Evolutionary conservation across 2,113 vertebrate species (phyloP).

Genomic region (Toxotes jaculatrix): DNA sequence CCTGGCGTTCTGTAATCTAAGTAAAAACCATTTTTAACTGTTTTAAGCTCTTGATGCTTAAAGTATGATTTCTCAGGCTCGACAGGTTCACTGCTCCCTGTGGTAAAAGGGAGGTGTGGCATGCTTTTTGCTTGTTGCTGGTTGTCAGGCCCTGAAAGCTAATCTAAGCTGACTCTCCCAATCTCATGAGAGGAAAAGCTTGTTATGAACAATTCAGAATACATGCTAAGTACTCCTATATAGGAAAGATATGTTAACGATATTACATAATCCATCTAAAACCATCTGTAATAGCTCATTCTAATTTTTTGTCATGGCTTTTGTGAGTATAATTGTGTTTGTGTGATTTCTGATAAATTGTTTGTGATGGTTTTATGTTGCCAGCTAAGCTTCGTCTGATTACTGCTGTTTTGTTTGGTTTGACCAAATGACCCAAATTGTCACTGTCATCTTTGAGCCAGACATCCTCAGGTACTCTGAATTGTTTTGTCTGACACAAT

Average conservation of each 20-base stretch:
- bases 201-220: slow-evolving; percentile 52
- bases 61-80: slow-evolving; percentile 6
- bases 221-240: slow-evolving; percentile 5
- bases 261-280: not conserved
- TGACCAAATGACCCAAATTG: not conserved
- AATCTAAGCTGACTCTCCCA: slow-evolving; percentile 38
- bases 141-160: slow-evolving; percentile 73
- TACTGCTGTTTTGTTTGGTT: not conserved
- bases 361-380: not conserved
- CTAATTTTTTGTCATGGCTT: not conserved
- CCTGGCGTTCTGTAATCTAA: slow-evolving; percentile 10
- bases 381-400: not conserved
- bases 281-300: not conserved
- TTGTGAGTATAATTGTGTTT: not conserved
- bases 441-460: not conserved
- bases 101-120: slow-evolving; percentile 47
- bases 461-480: not conserved
- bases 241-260: not conserved
- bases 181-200: slow-evolving; percentile 58
- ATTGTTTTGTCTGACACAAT: not conserved
- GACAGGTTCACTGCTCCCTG: slow-evolving; percentile 46
- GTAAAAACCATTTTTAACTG: slow-evolving; percentile 21
- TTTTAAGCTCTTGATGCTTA: slow-evolving; percentile 9
- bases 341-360: not conserved
- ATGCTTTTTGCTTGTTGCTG: slow-evolving; percentile 54